Evolutionary conservation across 1,140 invertebrate genomes (phyloP).

Genomic region (Pseudoatta argentina): DNA sequence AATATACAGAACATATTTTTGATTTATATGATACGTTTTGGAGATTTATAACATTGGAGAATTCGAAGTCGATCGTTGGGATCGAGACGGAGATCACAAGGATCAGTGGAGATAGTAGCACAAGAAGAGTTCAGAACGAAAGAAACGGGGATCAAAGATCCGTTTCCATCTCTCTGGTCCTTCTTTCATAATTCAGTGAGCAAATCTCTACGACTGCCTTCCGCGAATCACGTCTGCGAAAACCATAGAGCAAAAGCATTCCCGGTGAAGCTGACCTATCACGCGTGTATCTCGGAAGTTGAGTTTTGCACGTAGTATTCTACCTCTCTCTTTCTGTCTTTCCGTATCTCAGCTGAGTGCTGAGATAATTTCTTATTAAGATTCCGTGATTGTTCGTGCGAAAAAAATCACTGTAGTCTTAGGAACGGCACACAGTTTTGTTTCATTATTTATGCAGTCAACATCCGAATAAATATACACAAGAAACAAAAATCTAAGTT

Average conservation of each 20-base stretch:
- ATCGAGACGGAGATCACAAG: conserved; percentile 56
- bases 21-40: conserved; percentile 15
- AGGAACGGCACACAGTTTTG: background rate
- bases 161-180: conserved; percentile 51
- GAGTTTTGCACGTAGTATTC: conserved; percentile 49
- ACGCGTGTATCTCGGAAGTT: conserved; percentile 80
- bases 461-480: background rate
- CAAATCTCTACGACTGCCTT: conserved; percentile 82
- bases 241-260: conserved; percentile 61
- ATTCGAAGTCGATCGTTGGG: conserved; percentile 27
- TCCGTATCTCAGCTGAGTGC: conserved; percentile 32
- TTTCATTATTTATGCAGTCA: background rate
- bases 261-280: conserved; percentile 71
- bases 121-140: conserved; percentile 37
- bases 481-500: background rate
- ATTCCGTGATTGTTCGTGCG: conserved; percentile 82
- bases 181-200: conserved; percentile 80
- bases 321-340: conserved; percentile 50
- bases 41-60: background rate
- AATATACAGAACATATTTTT: conserved; percentile 23
- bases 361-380: conserved; percentile 83
- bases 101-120: conserved; percentile 48
- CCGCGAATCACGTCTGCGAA: conserved; percentile 79
- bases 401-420: conserved; percentile 59
- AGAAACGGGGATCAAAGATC: conserved; percentile 36